These are phyloP conservation scores for Austrofundulus limnaeus DNA, from an alignment of 2,113 vertebrate genomes.

Conservation along the genomic window DNA sequence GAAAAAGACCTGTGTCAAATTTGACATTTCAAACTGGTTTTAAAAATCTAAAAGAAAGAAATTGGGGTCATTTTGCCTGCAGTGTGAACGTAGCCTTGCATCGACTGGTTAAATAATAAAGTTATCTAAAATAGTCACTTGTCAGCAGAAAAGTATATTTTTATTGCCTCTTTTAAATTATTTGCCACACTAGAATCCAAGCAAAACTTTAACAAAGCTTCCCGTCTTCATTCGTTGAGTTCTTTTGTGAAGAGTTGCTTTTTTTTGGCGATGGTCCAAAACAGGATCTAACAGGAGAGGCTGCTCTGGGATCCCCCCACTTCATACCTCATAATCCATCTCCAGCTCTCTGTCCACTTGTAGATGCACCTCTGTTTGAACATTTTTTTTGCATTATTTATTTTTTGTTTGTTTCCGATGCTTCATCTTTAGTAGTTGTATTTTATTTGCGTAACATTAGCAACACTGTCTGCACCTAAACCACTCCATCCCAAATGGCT, in stretches of 20 bases:
- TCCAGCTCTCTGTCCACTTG: conserved; percentile 62
- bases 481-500: conserved; percentile 9
- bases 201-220: not conserved
- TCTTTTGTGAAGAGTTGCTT: not conserved
- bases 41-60: too few species aligned
- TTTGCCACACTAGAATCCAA: not conserved
- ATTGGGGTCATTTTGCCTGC: too few species aligned
- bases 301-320: conserved; percentile 75
- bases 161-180: not conserved
- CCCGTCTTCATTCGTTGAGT: not conserved
- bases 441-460: conserved; percentile 7
- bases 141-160: not conserved
- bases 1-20: too few species aligned
- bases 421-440: conserved; percentile 32
- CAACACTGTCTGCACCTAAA: conserved; percentile 5
- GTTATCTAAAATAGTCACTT: not conserved
- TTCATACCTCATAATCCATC: conserved; percentile 77
- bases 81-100: too few species aligned
- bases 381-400: too few species aligned
- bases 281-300: conserved; percentile 63
- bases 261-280: conserved; percentile 4
- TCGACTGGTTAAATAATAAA: not conserved
- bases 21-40: too few species aligned
- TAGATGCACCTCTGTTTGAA: conserved; percentile 50
- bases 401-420: conserved; percentile 51